A percentile compares a stretch with the other conserved stretches of the same genome.
Conservation (phyloP, 2,113 vertebrate species). For the Oncorhynchus mykiss region DNA sequence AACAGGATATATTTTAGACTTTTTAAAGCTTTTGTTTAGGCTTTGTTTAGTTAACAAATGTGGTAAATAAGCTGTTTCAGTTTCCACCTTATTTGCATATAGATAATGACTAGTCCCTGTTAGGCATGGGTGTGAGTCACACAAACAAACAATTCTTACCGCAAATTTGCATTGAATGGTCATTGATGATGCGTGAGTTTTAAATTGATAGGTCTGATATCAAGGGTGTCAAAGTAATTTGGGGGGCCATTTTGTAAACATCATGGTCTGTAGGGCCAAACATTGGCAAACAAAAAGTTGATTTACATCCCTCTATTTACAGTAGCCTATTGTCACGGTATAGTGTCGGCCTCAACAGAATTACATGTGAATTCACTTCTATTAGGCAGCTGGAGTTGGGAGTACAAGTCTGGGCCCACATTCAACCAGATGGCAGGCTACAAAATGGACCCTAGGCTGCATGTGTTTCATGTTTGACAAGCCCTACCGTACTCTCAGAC, state of each 20-base stretch:
- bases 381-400: no score
- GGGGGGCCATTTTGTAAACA: no score
- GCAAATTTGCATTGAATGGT: constrained; percentile 1
- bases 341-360: no score
- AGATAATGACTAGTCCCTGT: not conserved
- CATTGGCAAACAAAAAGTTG: not conserved
- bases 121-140: not conserved
- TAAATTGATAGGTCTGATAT: not conserved
- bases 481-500: not conserved
- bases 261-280: not conserved
- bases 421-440: no score
- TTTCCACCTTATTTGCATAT: not conserved
- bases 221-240: no score
- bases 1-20: not conserved
- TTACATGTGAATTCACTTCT: no score
- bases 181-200: not conserved
- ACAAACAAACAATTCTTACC: not conserved
- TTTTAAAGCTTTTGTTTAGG: no score
- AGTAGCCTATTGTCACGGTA: no score
- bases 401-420: no score
- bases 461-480: no score
- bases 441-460: no score
- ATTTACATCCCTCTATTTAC: no score
- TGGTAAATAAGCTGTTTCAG: not conserved
- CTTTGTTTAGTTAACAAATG: not conserved